Evolutionary conservation across 2,113 vertebrate genomes (phyloP).

Genomic region (Erinaceus europaeus): DNA sequence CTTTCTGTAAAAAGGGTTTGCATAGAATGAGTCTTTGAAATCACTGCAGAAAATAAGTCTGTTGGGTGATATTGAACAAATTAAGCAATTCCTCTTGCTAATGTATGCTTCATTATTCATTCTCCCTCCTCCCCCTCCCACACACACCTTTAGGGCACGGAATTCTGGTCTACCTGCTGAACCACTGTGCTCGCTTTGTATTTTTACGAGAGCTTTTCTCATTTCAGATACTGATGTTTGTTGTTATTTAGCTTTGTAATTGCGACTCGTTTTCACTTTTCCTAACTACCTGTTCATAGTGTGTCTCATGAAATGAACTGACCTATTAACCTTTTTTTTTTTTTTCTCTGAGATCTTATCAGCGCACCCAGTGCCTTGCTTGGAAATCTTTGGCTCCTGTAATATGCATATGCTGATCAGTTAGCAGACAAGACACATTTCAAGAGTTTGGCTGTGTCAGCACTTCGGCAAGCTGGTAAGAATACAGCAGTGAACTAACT

Average conservation of each 20-base stretch:
- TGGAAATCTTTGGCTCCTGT: neutral
- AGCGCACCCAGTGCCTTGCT: neutral
- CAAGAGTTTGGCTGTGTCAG: too few relatives aligned
- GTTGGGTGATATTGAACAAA: neutral
- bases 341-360: neutral
- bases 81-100: neutral
- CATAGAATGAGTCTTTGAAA: neutral
- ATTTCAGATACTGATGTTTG: neutral
- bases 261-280: neutral
- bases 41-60: slow-evolving; percentile 34
- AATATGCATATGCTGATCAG: neutral
- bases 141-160: neutral
- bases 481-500: too few relatives aligned
- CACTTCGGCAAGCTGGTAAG: too few relatives aligned
- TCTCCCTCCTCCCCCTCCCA: too few relatives aligned
- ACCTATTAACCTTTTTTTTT: neutral
- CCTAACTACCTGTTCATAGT: neutral
- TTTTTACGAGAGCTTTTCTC: slow-evolving; percentile 12
- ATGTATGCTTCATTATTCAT: neutral
- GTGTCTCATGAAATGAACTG: neutral
- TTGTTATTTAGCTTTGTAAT: slow-evolving; percentile 23
- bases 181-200: too few relatives aligned
- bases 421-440: too few relatives aligned
- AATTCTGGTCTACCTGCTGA: too few relatives aligned
- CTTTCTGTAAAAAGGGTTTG: neutral